Evolutionary conservation across 2,113 vertebrate species (phyloP).

Genomic region (Phalacrocorax carbo): DNA sequence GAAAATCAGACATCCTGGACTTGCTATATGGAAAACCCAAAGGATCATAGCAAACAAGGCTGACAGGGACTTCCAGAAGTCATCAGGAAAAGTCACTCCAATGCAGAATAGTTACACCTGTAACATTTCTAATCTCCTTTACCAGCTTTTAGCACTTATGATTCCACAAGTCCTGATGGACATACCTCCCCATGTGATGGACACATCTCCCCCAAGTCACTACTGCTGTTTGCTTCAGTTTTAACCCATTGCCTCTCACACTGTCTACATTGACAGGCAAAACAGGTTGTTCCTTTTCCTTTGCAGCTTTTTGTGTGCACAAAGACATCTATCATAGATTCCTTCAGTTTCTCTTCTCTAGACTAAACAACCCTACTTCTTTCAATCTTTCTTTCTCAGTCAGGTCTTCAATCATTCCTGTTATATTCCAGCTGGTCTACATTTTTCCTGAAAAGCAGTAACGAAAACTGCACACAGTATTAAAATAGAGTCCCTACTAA

Average conservation of each 20-base stretch:
- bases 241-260: background rate
- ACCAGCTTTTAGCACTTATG: background rate
- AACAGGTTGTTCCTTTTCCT: background rate
- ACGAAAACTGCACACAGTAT: background rate
- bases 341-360: conserved; percentile 25
- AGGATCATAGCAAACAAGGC: background rate
- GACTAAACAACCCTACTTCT: conserved; percentile 56
- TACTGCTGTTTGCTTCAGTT: background rate
- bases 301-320: background rate
- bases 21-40: background rate
- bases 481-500: background rate
- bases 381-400: conserved; percentile 33
- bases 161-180: background rate
- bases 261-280: background rate
- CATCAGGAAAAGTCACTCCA: background rate
- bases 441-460: conserved; percentile 49
- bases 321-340: conserved; percentile 11
- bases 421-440: conserved; percentile 44
- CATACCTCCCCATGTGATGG: background rate
- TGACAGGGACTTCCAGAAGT: background rate
- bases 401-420: conserved; percentile 37
- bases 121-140: background rate
- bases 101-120: background rate
- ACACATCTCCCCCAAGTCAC: fast-evolving
- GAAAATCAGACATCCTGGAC: background rate